Evolutionary conservation across 1,140 invertebrate species (phyloP), one percentile per base, ranked within the genome.

Genomic region (Spodoptera litura): DNA sequence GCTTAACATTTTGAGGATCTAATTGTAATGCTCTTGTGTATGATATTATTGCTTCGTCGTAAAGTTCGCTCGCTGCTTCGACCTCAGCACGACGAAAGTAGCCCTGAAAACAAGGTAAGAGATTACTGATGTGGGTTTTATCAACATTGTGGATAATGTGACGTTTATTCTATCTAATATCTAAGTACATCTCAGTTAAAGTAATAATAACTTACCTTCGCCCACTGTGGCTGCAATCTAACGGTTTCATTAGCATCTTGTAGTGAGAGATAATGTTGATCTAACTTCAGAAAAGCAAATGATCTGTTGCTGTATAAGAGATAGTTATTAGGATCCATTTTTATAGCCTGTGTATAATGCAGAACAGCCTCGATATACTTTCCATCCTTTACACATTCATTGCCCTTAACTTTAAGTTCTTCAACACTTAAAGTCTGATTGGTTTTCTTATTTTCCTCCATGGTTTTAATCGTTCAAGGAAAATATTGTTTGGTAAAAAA

Each of bases 81-180:
- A 98, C 96, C 94, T 98, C 97, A 55, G 96, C 97, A 90, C 97
- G 96, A 71, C 97, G 95, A 93, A 96, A 98, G 92, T 97, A 97
- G 15, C 97, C 97, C 97, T 97, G 87, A 58, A 94, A 95, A 66
- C 38, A 44, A 44, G 9, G 38, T 44, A 44, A 8, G 38, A 31
- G 31, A 31, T 31, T 31, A 31, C 4, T 31, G 31, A 0, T 31
- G 4, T 44, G 38, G 38, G 31, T 31, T 44, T 44, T 44, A 44
- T 2, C 5, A 44, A 44, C 5, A 44, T 6, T 44, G 38, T 44
- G 38, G 38, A 9, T 44, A 44, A 8, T 8, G 6, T 44, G 9
- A 9, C 1, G 5, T 8, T 44, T 44, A 44, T 44, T 9, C 1
- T 4, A 44, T 9, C 4, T 5, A 44, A 4, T 44, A 8, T 10